These are phyloP conservation scores for Odobenus rosmarus DNA, from an alignment of 2,113 vertebrate species.

Conservation along the genomic window DNA sequence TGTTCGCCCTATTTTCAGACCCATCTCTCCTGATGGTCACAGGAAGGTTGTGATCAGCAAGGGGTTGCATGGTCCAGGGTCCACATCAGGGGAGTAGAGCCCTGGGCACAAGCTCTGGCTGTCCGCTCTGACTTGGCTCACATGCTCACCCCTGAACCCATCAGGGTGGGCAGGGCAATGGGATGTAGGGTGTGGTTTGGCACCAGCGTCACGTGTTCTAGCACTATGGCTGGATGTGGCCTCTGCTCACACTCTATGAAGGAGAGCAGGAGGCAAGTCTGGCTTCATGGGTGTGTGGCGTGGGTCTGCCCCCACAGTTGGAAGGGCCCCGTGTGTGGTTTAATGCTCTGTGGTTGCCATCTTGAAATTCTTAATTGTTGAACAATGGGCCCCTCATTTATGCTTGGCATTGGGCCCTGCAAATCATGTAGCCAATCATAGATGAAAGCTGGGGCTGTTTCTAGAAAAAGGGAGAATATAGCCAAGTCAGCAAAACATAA, in stretches of 20 bases:
- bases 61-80: rapidly evolving
- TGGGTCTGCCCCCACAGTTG: rapidly evolving
- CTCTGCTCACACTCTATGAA: neutral
- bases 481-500: rapidly evolving
- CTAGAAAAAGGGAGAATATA: neutral
- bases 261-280: neutral
- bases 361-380: neutral
- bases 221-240: rapidly evolving
- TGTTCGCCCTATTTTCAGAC: neutral
- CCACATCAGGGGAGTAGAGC: neutral
- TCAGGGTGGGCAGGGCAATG: neutral
- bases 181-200: rapidly evolving
- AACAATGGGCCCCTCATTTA: neutral
- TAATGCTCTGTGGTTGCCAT: rapidly evolving
- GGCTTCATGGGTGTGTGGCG: rapidly evolving
- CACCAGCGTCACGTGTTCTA: neutral
- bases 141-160: neutral
- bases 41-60: neutral
- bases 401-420: neutral
- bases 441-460: neutral
- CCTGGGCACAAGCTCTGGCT: neutral
- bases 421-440: neutral
- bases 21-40: neutral
- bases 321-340: too few relatives aligned
- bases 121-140: neutral